Conservation (phyloP, 2,797 vertebrate species). For the Gymnothorax javanicus region DNA sequence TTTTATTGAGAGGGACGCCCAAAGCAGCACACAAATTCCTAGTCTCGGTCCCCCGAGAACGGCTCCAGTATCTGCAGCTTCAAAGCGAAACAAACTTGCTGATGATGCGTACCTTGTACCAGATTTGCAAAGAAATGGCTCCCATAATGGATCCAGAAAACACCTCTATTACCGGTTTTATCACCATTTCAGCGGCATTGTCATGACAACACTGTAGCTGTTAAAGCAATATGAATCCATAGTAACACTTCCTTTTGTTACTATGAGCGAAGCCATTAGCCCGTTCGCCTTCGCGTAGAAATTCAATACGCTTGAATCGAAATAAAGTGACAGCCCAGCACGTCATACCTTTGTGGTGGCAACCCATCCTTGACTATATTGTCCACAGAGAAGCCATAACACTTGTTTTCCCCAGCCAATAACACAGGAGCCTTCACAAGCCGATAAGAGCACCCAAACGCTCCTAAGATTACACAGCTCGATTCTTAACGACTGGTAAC, state of each 20-base stretch:
- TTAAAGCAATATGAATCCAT: neutral
- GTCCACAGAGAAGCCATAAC: neutral
- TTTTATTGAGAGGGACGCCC: no score
- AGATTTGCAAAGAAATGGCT: neutral
- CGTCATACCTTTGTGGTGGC: neutral
- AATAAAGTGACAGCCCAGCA: neutral
- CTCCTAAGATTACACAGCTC: neutral
- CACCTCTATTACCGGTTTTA: neutral
- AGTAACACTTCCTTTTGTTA: neutral
- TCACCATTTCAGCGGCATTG: neutral
- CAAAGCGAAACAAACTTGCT: neutral
- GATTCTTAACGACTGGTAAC: constrained; percentile 3
- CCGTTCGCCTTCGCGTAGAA: neutral
- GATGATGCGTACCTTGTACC: neutral
- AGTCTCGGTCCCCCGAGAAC: neutral
- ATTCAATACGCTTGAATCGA: neutral
- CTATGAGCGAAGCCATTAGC: neutral
- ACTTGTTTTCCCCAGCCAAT: neutral
- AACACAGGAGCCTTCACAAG: neutral
- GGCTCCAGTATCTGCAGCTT: neutral
- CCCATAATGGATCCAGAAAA: neutral
- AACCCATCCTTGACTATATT: neutral
- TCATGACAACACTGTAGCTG: neutral
- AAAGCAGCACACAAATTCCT: no score
- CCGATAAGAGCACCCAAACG: neutral